Base-by-base conservation (phyloP, 2,888 invertebrate genomes). In the Limnephilus marmoratus region DNA sequence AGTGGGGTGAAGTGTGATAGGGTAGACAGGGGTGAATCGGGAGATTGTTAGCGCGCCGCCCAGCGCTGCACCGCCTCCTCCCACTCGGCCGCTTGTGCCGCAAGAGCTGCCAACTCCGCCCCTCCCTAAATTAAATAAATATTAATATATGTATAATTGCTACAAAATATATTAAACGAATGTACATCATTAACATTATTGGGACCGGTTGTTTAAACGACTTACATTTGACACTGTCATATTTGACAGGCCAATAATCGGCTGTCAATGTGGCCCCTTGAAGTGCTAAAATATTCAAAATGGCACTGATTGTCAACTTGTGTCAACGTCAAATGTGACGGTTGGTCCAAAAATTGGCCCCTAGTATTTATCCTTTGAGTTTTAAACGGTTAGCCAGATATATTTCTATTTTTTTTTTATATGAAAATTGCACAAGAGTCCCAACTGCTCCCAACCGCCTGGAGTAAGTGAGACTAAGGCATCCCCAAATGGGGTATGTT, bases 41-140 rank as follows among this genome's bases (percentile, higher is more conserved):
- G 90, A 24, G 34, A 37, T 82, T 37, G 93, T 90, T 93, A 93
- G 93, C 93, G 93, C 2, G 93, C 92, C n/a, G 93, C 92, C 93
- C 93, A 93, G 9, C 93, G 89, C 89, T 93, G 93, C 29, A 93
- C 93, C n/a, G 93, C 93, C 88, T 93, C 93, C 89, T 93, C 93
- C 93, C 93, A 93, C 81, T 93, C 93, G 11, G 93, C 93, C 5
- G 93, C 93, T 49, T 93, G 93, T 0, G 93, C 93, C n/a, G 93
- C 93, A 12, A 93, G 86, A 41, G 93, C 93, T 34, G 93, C 93
- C 86, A 93, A 53, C 82, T 93, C 93, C 12, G 93, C 93, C 9
- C 93, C 93, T n/a, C 93, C 93, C 93, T 93, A 31, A 18, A 49
- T 90, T n/a, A 37, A 81, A 31, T 68, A 24, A 68, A 68, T n/a